A percentile compares a stretch with the other conserved stretches of the same genome.
Conservation (phyloP, 2,888 invertebrate genomes). For the Drosophila neutralis region DNA sequence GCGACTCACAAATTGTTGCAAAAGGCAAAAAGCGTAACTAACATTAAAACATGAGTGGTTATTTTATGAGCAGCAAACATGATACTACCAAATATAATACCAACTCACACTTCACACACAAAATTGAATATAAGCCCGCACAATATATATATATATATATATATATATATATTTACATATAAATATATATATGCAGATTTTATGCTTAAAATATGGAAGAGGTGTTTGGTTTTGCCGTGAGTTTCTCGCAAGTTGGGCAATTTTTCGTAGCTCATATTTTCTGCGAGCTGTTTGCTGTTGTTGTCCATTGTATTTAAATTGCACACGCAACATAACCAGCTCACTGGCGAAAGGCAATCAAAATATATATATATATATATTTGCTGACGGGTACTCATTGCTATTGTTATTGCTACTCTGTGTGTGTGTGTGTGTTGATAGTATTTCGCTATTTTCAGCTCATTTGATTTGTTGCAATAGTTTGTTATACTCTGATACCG, state of each 20-base stretch:
- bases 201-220: slow-evolving; percentile 21
- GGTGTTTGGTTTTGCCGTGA: slow-evolving; percentile 6
- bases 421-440: slow-evolving; percentile 16
- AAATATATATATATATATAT: slow-evolving; percentile 27
- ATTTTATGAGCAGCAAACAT: slow-evolving; percentile 52
- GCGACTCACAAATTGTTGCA: slow-evolving; percentile 30
- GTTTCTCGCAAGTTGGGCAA: slow-evolving; percentile 4
- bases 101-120: not conserved
- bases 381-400: slow-evolving; percentile 18
- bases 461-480: slow-evolving; percentile 37
- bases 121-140: slow-evolving; percentile 37
- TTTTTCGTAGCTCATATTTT: slow-evolving; percentile 19
- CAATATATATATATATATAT: not conserved
- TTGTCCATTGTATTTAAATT: slow-evolving; percentile 49
- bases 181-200: slow-evolving; percentile 29
- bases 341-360: slow-evolving; percentile 46
- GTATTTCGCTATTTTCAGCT: slow-evolving; percentile 9
- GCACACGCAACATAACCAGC: slow-evolving; percentile 32
- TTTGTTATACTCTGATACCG: not conserved
- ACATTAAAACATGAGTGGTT: slow-evolving; percentile 24
- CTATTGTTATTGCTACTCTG: not conserved
- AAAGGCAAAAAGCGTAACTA: slow-evolving; percentile 11
- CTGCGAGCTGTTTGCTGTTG: slow-evolving; percentile 24
- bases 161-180: not conserved
- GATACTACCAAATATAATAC: slow-evolving; percentile 32